These are phyloP conservation scores for Symphodus melops DNA, from an alignment of 2,113 vertebrate species.

Conservation along the genomic window DNA sequence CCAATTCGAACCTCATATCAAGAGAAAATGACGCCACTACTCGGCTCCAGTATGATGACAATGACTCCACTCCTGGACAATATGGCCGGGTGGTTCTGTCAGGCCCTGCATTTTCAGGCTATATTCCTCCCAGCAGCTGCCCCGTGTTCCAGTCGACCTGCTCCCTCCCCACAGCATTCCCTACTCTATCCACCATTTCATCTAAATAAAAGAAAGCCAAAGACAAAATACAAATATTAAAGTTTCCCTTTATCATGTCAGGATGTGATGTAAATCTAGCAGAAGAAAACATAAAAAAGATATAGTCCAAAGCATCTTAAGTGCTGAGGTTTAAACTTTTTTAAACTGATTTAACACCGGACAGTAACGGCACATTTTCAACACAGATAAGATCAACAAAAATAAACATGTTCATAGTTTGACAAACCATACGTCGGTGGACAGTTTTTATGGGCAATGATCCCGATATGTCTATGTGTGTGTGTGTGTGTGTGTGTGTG, in stretches of 20 bases:
- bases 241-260: conserved; percentile 62
- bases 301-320: conserved; percentile 55
- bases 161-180: no score
- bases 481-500: conserved; percentile 7
- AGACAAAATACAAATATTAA: conserved; percentile 47
- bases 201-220: background rate
- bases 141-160: no score
- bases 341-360: conserved; percentile 39
- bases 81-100: no score
- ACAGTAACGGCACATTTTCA: conserved; percentile 54
- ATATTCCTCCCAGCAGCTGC: no score
- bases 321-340: conserved; percentile 43
- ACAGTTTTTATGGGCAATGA: conserved; percentile 12
- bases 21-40: no score
- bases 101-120: no score
- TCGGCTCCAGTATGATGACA: no score
- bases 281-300: conserved; percentile 49
- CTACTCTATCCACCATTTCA: no score
- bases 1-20: no score
- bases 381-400: conserved; percentile 56
- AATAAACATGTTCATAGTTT: conserved; percentile 31
- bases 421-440: conserved; percentile 16
- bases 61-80: no score
- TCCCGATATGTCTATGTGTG: conserved; percentile 2
- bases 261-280: conserved; percentile 34